These are phyloP conservation scores for Melolontha melolontha DNA, from an alignment of 2,888 invertebrate species.

Conservation along the genomic window DNA sequence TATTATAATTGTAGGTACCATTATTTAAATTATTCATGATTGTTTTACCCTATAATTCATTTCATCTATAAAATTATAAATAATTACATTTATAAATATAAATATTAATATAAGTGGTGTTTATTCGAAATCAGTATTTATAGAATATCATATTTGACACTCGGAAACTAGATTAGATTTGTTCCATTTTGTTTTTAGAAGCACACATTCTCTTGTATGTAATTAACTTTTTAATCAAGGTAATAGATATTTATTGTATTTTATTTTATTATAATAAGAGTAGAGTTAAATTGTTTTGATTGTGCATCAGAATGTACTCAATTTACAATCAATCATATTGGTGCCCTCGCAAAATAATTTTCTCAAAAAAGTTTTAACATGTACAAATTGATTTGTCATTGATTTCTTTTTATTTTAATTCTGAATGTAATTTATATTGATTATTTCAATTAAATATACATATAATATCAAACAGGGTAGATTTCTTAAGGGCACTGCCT, in stretches of 20 bases:
- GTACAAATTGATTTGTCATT: constrained; percentile 4
- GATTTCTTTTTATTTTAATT: constrained; percentile 17
- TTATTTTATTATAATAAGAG: background rate
- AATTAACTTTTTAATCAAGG: background rate
- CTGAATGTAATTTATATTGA: constrained; percentile 22
- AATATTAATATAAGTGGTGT: constrained; percentile 13
- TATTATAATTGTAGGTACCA: constrained; percentile 32
- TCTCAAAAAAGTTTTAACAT: constrained; percentile 8
- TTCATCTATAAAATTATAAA: background rate
- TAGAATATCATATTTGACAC: constrained; percentile 41
- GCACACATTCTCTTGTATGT: constrained; percentile 3
- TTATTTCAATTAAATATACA: constrained; percentile 34
- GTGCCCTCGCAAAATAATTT: background rate
- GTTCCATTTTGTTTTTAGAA: constrained; percentile 12
- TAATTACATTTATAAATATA: too few species aligned
- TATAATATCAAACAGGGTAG: constrained; percentile 53
- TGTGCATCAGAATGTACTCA: too few species aligned
- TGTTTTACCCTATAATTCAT: constrained; percentile 18
- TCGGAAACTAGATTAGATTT: constrained; percentile 35
- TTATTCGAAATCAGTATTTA: constrained; percentile 40
- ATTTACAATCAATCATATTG: too few species aligned
- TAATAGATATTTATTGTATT: background rate
- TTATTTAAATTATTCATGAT: constrained; percentile 9
- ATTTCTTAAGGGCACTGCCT: constrained; percentile 55
- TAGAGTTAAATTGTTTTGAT: too few species aligned